Base-by-base conservation (phyloP, 2,888 invertebrate species). In the Cremastobaeus sp. region DNA sequence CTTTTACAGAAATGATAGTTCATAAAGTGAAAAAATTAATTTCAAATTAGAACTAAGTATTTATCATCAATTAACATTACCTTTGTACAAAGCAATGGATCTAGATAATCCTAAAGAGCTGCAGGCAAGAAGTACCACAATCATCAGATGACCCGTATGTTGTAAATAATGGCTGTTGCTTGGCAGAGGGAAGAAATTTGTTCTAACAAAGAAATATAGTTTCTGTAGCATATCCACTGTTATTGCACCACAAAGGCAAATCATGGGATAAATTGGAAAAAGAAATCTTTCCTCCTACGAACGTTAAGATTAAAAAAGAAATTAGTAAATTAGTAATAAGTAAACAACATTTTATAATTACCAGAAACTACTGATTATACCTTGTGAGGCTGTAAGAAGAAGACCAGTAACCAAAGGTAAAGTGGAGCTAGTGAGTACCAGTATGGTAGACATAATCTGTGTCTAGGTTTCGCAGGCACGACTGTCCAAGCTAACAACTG, bases 211-310 rank as follows among this genome's bases (percentile, higher is more conserved):
- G 83, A 92, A 93, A 82, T 90, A 91, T 43, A 96, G 89, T 86
- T 95, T 96, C 88, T 96, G 95, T 14, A 93, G 83, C 57, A 93
- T 91, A 85, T 96, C 95, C 17, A 95, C 89, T 0, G 93, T 91
- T 77, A 96, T 92, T 3, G 95, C 95, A 0, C 94, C 95, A 52
- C 92, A 91, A 14, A 97, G 89, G 77, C 96, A 94, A 60, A 98
- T 92, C 89, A 98, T 89, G 8, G 97, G 97, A 89, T 98, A 99
- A 6, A 97, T 91, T 0, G 99, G 99, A 88, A 96, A 99, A 45
- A 99, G 89, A 89, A 98, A 98, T 73, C 87, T 82, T 87, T 93
- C 92, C 85, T 92, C 92, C 91, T 92, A 81, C n/a, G n/a, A 30
- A 84, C 82, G 48, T 6, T 12, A 9, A 45, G n/a, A n/a, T n/a